Base-by-base conservation (phyloP, 2,888 invertebrate species). In the Epiblema foenella region DNA sequence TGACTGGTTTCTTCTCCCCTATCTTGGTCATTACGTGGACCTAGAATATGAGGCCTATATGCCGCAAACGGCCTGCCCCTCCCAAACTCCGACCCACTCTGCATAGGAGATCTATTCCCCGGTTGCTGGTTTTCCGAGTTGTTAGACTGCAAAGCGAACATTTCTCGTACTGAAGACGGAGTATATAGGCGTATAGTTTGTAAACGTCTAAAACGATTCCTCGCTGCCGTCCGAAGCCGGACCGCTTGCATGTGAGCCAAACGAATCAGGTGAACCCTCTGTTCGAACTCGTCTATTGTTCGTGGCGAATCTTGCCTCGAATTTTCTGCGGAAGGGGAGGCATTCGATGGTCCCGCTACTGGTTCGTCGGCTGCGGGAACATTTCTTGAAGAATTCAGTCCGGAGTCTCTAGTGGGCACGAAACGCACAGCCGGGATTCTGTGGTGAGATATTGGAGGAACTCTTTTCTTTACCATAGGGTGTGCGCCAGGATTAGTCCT, bases 161-260 rank as follows among this genome's bases (percentile, higher is more conserved):
- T 91, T 74, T 92, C 92, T 12, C 91, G 83, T 49, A 91, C 89
- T 1, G 92, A 89, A 1, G 92, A 89, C 2, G 93, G 92, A 18
- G 92, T 89, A 69, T 90, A 93, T 37, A 93, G 73, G 3, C 91
- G 86, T 52, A 93, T 90, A 0, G 91, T 90, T 74, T 93, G 93
- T 69, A 92, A 77, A 12, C 92, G 88, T 42, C 93, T 79, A 74
- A 88, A 88, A 56, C 92, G 81, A 62, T 85, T 89, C 62, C 93
- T 81, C 2, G 91, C 90, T 0, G 91, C 91, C 72, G 91, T 89
- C 68, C 92, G 81, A 54, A 92, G 76, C 65, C 91, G 83, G 1
- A 89, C 86, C 15, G 90, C 90, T 76, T 90, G 90, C 83, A 91
- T 86, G 69, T 89, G 91, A 58, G 91, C 92, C 76, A 91, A 83